Conservation (phyloP, 2,888 invertebrate genomes). For the Sabatieria punctata region DNA sequence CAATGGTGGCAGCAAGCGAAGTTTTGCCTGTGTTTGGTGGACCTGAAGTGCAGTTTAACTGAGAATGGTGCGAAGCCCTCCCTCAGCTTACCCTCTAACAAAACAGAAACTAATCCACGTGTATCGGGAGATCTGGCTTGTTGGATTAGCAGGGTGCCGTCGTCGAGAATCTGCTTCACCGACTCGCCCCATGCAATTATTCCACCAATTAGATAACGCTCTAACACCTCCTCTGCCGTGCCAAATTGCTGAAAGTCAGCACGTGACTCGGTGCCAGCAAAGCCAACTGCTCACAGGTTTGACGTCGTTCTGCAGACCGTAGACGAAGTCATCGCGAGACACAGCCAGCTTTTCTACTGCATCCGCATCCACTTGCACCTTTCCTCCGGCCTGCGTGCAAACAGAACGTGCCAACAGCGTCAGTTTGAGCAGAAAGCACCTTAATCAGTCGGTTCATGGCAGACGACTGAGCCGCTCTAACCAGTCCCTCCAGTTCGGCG, state of each 20-base stretch:
- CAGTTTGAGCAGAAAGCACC: no score
- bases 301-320: constrained; percentile 77
- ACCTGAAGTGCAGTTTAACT: no score
- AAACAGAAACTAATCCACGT: constrained; percentile 57
- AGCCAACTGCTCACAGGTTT: constrained; percentile 64
- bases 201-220: constrained; percentile 66
- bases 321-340: constrained; percentile 61
- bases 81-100: constrained; percentile 73
- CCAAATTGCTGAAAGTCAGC: no score
- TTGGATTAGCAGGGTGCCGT: constrained; percentile 73
- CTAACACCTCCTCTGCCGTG: constrained; percentile 70
- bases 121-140: constrained; percentile 43
- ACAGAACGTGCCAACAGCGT: no score
- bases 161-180: constrained; percentile 68
- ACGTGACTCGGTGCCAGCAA: no score
- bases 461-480: constrained; percentile 81
- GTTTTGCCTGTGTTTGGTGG: constrained; percentile 92
- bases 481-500: constrained; percentile 85
- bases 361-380: constrained; percentile 70
- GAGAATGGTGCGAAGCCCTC: no score
- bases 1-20: constrained; percentile 81
- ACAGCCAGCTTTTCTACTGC: constrained; percentile 78
- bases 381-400: constrained; percentile 13
- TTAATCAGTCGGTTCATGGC: constrained; percentile 91
- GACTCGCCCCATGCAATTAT: constrained; percentile 81